Percentiles rank a stretch among this genome's conserved stretches.
Conservation (phyloP, 1,140 invertebrate genomes). For the Lepidostoma basale region DNA sequence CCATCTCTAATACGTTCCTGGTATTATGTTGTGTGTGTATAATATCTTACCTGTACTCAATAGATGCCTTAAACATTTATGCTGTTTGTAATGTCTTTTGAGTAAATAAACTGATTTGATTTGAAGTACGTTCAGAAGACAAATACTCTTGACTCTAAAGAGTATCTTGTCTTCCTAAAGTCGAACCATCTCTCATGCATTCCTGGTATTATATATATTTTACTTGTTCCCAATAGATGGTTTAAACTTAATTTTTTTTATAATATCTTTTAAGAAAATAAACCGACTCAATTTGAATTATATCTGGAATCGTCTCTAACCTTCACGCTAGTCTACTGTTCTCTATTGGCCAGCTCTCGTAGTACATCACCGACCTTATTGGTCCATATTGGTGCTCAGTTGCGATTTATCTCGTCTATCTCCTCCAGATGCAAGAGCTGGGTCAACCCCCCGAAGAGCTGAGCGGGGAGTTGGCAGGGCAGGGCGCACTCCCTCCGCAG, state of each 20-base stretch:
- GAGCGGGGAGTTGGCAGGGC: constrained; percentile 66
- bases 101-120: too few relatives aligned
- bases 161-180: too few relatives aligned
- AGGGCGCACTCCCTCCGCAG: neutral
- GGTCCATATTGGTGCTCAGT: neutral
- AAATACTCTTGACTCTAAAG: too few relatives aligned
- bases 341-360: neutral
- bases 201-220: too few relatives aligned
- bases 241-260: neutral
- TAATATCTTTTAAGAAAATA: neutral
- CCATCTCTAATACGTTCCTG: too few relatives aligned
- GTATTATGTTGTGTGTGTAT: too few relatives aligned
- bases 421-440: constrained; percentile 74
- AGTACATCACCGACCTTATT: neutral
- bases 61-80: too few relatives aligned
- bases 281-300: neutral
- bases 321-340: neutral
- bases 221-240: too few relatives aligned
- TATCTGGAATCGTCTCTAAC: neutral
- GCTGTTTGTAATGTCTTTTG: too few relatives aligned
- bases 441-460: constrained; percentile 86
- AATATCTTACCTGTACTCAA: too few relatives aligned
- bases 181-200: too few relatives aligned
- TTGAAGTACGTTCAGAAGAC: too few relatives aligned
- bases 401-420: neutral